phyloP scores from a whole-genome alignment of 1,140 invertebrate species.

The Chionoecetes opilio region DNA sequence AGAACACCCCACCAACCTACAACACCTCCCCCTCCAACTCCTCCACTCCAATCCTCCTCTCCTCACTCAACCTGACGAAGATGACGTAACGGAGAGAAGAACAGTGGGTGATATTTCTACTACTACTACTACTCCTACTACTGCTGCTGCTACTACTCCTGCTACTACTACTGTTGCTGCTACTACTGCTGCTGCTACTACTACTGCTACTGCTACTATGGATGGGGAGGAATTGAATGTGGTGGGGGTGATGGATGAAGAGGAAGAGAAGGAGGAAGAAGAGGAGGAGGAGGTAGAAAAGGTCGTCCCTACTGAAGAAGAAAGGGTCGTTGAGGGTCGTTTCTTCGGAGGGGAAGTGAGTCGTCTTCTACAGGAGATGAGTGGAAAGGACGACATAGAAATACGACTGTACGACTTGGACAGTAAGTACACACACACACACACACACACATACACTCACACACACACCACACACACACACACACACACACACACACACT shows the following conservation, averaged over 20 bases:
- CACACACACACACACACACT: too few relatives aligned
- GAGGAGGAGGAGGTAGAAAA: neutral
- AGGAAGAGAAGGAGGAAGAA: constrained; percentile 27
- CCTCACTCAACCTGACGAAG: neutral
- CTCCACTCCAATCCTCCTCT: neutral
- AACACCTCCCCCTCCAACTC: neutral
- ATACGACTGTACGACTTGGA: constrained; percentile 38
- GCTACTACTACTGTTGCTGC: too few relatives aligned
- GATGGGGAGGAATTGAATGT: neutral
- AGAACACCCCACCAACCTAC: too few relatives aligned
- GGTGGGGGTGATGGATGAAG: neutral
- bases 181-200: too few relatives aligned
- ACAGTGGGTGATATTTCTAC: too few relatives aligned
- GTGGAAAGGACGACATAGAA: neutral
- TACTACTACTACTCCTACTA: too few relatives aligned
- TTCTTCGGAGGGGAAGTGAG: neutral
- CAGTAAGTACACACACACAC: constrained; percentile 42
- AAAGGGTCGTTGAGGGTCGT: too few relatives aligned
- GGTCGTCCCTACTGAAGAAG: too few relatives aligned
- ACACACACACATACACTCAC: neutral
- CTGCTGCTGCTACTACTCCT: too few relatives aligned
- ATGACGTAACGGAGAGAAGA: too few relatives aligned
- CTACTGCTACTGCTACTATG: too few relatives aligned
- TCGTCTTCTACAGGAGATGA: neutral
- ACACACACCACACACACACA: neutral